Conservation (phyloP, 1,140 invertebrate species). For the Neodiprion fabricii region DNA sequence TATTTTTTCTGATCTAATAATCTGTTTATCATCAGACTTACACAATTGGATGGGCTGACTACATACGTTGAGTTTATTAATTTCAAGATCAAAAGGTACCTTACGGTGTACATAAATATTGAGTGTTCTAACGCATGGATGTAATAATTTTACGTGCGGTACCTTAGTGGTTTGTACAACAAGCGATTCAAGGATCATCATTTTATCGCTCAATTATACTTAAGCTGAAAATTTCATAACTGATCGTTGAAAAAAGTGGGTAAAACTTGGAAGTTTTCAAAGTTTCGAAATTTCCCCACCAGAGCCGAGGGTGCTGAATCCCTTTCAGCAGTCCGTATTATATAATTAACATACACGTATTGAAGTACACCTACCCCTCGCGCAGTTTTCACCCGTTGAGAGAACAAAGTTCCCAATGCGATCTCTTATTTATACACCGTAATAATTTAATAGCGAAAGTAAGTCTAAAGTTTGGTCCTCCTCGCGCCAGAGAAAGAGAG, state of each 20-base stretch:
- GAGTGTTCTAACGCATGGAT: too few relatives aligned
- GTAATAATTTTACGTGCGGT: too few relatives aligned
- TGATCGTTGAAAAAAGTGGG: not conserved
- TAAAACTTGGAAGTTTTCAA: not conserved
- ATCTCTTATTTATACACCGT: slow-evolving; percentile 17
- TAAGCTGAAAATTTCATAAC: not conserved
- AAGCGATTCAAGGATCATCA: not conserved
- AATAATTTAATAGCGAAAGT: slow-evolving; percentile 18
- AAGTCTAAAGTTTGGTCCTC: slow-evolving; percentile 13
- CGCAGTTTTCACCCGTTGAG: not conserved
- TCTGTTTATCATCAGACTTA: too few relatives aligned
- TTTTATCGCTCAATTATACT: not conserved
- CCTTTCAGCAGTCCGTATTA: too few relatives aligned
- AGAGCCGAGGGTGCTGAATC: not conserved
- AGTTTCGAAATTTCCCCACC: not conserved
- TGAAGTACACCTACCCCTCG: not conserved
- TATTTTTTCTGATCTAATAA: too few relatives aligned
- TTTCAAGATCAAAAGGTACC: too few relatives aligned
- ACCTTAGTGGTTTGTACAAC: not conserved
- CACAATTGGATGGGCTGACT: too few relatives aligned
- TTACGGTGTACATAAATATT: too few relatives aligned
- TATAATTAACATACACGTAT: too few relatives aligned
- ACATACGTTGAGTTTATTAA: too few relatives aligned
- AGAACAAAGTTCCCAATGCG: slow-evolving; percentile 10
- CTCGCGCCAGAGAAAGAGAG: not conserved